A percentile compares a stretch with the other conserved stretches of the same genome.
Evolutionary conservation across 1,140 invertebrate genomes (phyloP).

Genomic region (Onthophagus taurus): DNA sequence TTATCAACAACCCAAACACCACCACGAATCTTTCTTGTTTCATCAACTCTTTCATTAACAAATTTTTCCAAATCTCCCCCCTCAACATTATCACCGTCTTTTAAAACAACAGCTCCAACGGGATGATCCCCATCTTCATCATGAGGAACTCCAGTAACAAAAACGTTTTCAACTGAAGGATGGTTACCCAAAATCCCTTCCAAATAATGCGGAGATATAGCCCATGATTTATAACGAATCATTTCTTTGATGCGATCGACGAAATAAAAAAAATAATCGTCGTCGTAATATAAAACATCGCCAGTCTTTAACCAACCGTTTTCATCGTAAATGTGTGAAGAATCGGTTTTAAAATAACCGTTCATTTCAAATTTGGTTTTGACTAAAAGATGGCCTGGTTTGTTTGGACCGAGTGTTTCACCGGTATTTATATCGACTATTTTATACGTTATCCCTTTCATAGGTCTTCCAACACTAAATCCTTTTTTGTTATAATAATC

Average conservation of each 20-base stretch:
- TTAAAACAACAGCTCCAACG: constrained; percentile 51
- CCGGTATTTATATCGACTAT: constrained; percentile 40
- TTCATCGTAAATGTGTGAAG: constrained; percentile 42
- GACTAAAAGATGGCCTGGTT: constrained; percentile 48
- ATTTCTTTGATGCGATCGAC: constrained; percentile 65
- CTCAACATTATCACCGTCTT: constrained; percentile 10
- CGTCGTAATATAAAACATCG: constrained; percentile 59
- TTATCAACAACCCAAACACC: neutral
- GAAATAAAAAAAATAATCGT: constrained; percentile 54
- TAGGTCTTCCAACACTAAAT: too few relatives aligned
- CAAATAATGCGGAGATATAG: constrained; percentile 45
- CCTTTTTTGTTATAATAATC: too few relatives aligned
- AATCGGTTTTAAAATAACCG: constrained; percentile 43
- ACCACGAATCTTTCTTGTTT: neutral
- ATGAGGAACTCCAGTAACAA: constrained; percentile 59
- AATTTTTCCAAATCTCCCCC: neutral
- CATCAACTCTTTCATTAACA: neutral
- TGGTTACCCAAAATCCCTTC: constrained; percentile 56
- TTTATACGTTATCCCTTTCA: too few relatives aligned
- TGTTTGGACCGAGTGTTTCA: constrained; percentile 38
- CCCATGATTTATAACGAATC: constrained; percentile 56
- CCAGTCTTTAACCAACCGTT: constrained; percentile 59
- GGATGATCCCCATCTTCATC: constrained; percentile 52
- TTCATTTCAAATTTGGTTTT: constrained; percentile 43
- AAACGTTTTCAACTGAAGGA: constrained; percentile 52